Base-by-base conservation (phyloP, 1,140 invertebrate genomes). In the Asbolus verrucosus region DNA sequence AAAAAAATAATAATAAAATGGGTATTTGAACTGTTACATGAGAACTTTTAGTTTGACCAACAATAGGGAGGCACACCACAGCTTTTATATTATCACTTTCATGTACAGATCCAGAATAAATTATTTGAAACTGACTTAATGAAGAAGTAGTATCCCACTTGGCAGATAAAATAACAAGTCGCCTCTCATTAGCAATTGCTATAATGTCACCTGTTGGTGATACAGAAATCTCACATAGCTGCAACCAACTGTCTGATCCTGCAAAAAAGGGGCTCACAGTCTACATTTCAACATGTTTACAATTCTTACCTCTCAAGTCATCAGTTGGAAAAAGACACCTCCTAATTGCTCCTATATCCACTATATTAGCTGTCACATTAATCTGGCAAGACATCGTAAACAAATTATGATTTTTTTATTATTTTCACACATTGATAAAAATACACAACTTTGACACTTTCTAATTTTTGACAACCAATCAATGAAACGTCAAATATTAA, bases 201-300 rank as follows among this genome's bases (percentile, higher is more conserved):
- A 94, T 80, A 27, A 92, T 73, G 78, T 93, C 92, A 36, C 87
- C 87, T 62, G 88, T 88, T 15, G 90, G 90, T 16, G 90, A 92
- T n/a, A 91, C 76, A n/a, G 91, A 88, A 46, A 92, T 81, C 46
- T 86, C 78, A 76, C 91, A 88, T 24, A 87, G 84, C 73, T 90
- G 87, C n/a, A 94, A 79, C 92, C 92, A 94, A 76, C 83, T 85
- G 65, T 84, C 83, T 77, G 68, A 43, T 14, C 87, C 87, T 89
- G 81, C 82, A 76, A 71, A 62, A 43, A 62, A 31, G 19, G 18
- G 33, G 18, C 43, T 70, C 50, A 33, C 54, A n/a, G n/a, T n/a
- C n/a, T n/a, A n/a, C 68, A 30, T 68, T 50, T 50, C 39, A 63
- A 8, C 36, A 24, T 39, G 6, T 50, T 27, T 24, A 63, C 24